phyloP scores from a whole-genome alignment of 2,797 vertebrate genomes.

The Geotrypetes seraphini region DNA sequence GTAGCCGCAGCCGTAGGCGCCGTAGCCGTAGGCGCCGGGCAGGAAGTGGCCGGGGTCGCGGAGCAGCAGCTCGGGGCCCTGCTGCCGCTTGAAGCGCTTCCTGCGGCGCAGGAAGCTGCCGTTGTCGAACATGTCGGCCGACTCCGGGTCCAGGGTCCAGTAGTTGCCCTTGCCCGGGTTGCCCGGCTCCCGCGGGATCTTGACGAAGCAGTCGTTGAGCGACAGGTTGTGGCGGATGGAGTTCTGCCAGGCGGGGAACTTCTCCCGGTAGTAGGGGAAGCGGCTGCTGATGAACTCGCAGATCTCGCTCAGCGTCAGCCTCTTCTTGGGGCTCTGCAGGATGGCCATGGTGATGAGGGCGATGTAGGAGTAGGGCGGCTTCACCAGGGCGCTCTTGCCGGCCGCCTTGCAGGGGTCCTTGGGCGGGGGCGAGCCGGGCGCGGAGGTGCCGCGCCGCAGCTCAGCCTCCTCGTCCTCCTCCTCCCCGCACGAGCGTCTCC shows the following conservation, averaged over 20 bases:
- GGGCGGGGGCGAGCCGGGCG: slow-evolving; percentile 50
- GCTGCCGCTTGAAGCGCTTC: slow-evolving; percentile 90
- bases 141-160: slow-evolving; percentile 85
- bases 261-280: slow-evolving; percentile 80
- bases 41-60: slow-evolving; percentile 62
- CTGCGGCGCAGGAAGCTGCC: slow-evolving; percentile 78
- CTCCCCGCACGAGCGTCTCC: slow-evolving; percentile 12
- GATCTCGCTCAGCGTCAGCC: slow-evolving; percentile 77
- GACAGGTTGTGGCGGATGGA: slow-evolving; percentile 80
- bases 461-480: slow-evolving; percentile 53
- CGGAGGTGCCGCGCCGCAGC: slow-evolving; percentile 65
- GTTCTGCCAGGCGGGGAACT: slow-evolving; percentile 87
- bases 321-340: slow-evolving; percentile 85
- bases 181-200: slow-evolving; percentile 78
- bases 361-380: slow-evolving; percentile 89
- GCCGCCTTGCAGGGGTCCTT: slow-evolving; percentile 60
- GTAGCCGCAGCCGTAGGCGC: slow-evolving; percentile 81
- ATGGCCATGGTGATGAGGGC: slow-evolving; percentile 93
- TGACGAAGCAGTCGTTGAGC: slow-evolving; percentile 80
- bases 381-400: slow-evolving; percentile 72
- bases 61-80: slow-evolving; percentile 65
- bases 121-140: slow-evolving; percentile 91
- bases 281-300: slow-evolving; percentile 81
- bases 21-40: slow-evolving; percentile 71
- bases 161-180: slow-evolving; percentile 86